These are phyloP conservation scores for Agonopterix heracliana DNA, from an alignment of 2,888 invertebrate species.

Conservation along the genomic window DNA sequence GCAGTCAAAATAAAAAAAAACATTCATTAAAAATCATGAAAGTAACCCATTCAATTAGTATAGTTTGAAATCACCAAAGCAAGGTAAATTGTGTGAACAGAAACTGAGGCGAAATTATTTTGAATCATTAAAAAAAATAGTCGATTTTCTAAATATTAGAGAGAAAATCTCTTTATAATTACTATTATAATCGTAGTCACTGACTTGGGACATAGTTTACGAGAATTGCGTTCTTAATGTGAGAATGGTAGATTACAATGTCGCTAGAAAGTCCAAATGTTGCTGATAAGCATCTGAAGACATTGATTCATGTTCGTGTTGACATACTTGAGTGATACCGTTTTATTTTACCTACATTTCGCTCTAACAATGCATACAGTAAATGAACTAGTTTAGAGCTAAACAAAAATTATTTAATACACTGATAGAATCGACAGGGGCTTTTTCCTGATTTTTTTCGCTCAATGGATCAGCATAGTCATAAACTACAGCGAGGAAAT, in stretches of 20 bases:
- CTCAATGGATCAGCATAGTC: too few species aligned
- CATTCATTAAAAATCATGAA: slow-evolving; percentile 7
- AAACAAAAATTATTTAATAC: too few species aligned
- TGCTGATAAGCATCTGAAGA: slow-evolving; percentile 3
- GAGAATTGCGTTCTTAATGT: slow-evolving; percentile 5
- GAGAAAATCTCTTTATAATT: slow-evolving; percentile 14
- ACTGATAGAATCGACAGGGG: too few species aligned
- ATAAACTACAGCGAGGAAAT: too few species aligned
- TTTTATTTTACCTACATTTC: too few species aligned
- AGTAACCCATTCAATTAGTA: slow-evolving; percentile 13
- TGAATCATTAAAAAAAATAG: slow-evolving; percentile 7
- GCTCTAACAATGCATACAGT: too few species aligned
- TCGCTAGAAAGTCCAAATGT: slow-evolving; percentile 9
- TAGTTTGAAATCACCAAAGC: slow-evolving; percentile 7
- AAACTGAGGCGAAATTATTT: slow-evolving; percentile 2
- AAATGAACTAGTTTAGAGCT: too few species aligned
- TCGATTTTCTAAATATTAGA: slow-evolving; percentile 11
- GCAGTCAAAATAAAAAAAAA: background rate
- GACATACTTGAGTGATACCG: background rate
- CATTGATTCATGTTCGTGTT: slow-evolving; percentile 7
- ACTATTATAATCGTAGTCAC: slow-evolving; percentile 4
- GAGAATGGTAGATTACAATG: slow-evolving; percentile 8
- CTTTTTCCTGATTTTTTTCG: too few species aligned
- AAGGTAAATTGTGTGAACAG: slow-evolving; percentile 12
- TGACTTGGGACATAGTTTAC: background rate